These are phyloP conservation scores for Pteropus alecto DNA, from an alignment of 2,113 vertebrate species.

Conservation along the genomic window DNA sequence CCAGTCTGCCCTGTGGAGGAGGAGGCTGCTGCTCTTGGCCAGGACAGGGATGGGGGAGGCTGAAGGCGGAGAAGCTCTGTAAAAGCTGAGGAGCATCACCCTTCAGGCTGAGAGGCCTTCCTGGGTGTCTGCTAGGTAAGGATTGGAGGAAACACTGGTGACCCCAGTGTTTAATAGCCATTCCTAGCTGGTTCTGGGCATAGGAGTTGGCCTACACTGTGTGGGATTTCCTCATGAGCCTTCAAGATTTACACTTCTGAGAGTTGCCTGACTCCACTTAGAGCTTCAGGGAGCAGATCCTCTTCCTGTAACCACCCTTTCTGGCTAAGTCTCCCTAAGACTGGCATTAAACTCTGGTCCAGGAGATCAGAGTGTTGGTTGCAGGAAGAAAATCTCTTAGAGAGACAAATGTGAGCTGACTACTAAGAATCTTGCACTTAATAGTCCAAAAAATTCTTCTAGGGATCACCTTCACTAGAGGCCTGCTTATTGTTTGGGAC, in stretches of 20 bases:
- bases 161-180: neutral
- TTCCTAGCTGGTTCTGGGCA: neutral
- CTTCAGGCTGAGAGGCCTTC: neutral
- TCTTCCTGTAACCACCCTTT: neutral
- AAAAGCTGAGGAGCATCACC: neutral
- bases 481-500: neutral
- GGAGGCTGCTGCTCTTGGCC: rapidly evolving
- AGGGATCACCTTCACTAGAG: neutral
- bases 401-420: neutral
- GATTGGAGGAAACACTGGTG: neutral
- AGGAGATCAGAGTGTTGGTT: neutral
- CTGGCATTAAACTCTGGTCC: neutral
- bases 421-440: neutral
- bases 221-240: neutral
- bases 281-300: neutral
- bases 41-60: neutral
- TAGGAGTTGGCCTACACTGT: neutral
- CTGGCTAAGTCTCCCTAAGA: neutral
- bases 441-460: neutral
- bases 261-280: neutral
- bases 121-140: neutral
- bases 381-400: neutral
- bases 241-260: neutral
- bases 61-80: neutral
- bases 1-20: neutral